Evolutionary conservation across 2,888 invertebrate species (phyloP).

Genomic region (Steinernema scapterisci): DNA sequence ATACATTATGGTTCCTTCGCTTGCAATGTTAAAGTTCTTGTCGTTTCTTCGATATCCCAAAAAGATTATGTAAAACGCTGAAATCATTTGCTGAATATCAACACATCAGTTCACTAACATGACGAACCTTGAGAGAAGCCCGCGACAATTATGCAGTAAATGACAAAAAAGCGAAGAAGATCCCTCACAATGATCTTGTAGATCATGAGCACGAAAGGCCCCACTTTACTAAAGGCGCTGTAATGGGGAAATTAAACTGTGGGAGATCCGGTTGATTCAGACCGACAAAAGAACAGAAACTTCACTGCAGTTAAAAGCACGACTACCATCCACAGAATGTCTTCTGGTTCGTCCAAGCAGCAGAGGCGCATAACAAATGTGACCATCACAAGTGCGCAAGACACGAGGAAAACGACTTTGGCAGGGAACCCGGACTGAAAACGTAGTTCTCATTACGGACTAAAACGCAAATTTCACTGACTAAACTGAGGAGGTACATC

Average conservation of each 20-base stretch:
- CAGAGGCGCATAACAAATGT: slow-evolving; percentile 83
- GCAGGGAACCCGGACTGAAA: slow-evolving; percentile 83
- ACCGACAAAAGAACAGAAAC: slow-evolving; percentile 96
- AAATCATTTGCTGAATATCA: neutral
- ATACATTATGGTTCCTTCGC: slow-evolving; percentile 65
- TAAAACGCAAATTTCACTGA: slow-evolving; percentile 69
- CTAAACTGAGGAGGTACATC: slow-evolving; percentile 93
- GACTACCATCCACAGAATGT: slow-evolving; percentile 87
- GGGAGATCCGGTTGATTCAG: slow-evolving; percentile 39
- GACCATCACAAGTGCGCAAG: slow-evolving; percentile 84
- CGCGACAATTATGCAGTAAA: slow-evolving; percentile 94
- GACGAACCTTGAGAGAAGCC: slow-evolving; percentile 95
- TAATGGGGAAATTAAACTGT: slow-evolving; percentile 58
- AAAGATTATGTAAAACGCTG: slow-evolving; percentile 71
- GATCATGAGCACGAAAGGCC: slow-evolving; percentile 99
- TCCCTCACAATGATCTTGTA: slow-evolving; percentile 98
- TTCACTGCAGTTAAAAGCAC: slow-evolving; percentile 95
- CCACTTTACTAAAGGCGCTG: slow-evolving; percentile 95
- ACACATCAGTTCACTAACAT: too few species aligned
- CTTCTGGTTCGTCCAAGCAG: slow-evolving; percentile 86
- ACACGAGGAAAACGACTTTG: slow-evolving; percentile 89
- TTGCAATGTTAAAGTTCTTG: slow-evolving; percentile 40
- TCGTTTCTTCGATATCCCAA: slow-evolving; percentile 57
- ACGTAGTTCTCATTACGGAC: neutral
- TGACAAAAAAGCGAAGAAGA: slow-evolving; percentile 90